Base-by-base conservation (phyloP, 2,888 invertebrate species). In the Hedychridium roseum region DNA sequence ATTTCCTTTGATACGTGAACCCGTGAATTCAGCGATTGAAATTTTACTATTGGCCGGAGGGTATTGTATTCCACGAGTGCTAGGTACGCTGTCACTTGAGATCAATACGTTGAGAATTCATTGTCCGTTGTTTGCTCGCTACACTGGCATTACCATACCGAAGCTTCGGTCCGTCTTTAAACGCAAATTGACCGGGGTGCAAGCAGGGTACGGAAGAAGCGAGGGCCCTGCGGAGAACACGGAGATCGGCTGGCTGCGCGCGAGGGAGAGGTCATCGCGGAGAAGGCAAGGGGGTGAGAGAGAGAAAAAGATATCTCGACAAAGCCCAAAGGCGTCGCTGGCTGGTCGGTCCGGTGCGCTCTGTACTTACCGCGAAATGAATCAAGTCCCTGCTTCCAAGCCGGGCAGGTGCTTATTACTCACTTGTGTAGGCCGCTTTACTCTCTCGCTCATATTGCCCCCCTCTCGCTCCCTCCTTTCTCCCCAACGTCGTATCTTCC, bases 311-410 rank as follows among this genome's bases (percentile, higher is more conserved):
- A 31, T 32, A 48, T 20, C 14, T 16, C 50, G 56, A 64, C 63
- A 56, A 62, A 60, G 67, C 73, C 69, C 55, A 60, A n/a, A 70
- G 74, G 74, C 73, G 64, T 66, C 60, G 63, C 57, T 46, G 49
- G 50, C 42, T 48, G 56, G 66, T 50, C 62, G 54, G 64, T 55
- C 59, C 50, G 64, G 57, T 62, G 73, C 59, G 68, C 71, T 75
- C 76, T 78, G 76, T 77, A 78, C 78, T 78, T 77, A 76, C 73
- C 71, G 71, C 70, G 75, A 76, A 78, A 78, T 78, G 78, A 78
- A 78, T 78, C 78, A 78, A 76, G 72, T 71, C 71, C 60, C 68
- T 63, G 71, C 63, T 72, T 71, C 71, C 62, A 70, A 70, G 70
- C 63, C 66, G 66, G 78, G 76, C 78, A 78, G 78, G 78, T 78